Conservation (phyloP, 2,888 invertebrate species). For the Coleophora flavipennella region DNA sequence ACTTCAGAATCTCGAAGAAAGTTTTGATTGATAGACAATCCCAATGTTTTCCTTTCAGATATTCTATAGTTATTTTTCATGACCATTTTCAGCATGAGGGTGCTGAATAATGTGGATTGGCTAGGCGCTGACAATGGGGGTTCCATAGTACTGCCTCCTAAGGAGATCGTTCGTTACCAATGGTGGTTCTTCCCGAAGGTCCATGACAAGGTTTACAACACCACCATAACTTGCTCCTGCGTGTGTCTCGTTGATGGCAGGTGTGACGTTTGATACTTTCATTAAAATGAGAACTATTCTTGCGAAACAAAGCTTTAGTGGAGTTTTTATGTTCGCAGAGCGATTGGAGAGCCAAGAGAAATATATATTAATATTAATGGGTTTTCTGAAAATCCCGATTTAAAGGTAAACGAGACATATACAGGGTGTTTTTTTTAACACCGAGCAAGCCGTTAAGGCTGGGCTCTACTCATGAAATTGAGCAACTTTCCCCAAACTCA, state of each 20-base stretch:
- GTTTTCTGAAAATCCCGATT: constrained; percentile 56
- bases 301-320: no score
- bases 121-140: constrained; percentile 53
- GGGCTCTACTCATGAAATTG: no score
- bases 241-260: constrained; percentile 50
- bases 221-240: constrained; percentile 52
- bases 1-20: no score
- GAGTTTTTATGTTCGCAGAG: constrained; percentile 29
- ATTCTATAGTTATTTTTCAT: no score
- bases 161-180: constrained; percentile 47
- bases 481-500: no score
- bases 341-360: constrained; percentile 55
- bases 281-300: no score
- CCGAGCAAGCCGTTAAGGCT: no score
- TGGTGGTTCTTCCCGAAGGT: constrained; percentile 63
- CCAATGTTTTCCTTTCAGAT: no score
- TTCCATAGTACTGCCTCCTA: constrained; percentile 45
- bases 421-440: no score
- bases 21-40: no score
- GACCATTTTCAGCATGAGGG: constrained; percentile 39
- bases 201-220: constrained; percentile 46
- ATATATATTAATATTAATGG: constrained; percentile 49
- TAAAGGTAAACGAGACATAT: constrained; percentile 26
- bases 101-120: constrained; percentile 47
- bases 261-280: constrained; percentile 22